A percentile compares a stretch with the other conserved stretches of the same genome.
Evolutionary conservation across 2,113 vertebrate genomes (phyloP).

Genomic region (Xyliphius kryptos): DNA sequence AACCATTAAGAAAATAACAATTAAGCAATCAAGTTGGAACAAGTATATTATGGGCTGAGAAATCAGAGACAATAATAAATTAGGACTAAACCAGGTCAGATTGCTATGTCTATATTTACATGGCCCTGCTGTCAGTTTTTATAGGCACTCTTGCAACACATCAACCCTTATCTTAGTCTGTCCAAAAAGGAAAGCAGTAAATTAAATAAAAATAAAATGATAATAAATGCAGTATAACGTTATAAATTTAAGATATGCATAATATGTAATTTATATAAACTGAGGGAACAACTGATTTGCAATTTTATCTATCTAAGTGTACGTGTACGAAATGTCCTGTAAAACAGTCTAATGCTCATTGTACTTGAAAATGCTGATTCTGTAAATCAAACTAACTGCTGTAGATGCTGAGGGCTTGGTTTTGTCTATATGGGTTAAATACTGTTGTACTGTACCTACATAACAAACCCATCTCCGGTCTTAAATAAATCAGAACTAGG

Average conservation of each 20-base stretch:
- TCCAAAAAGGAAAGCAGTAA: not conserved
- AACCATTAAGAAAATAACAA: not conserved
- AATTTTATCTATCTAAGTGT: too few relatives aligned
- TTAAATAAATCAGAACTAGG: not conserved
- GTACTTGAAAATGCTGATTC: not conserved
- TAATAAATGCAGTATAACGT: not conserved
- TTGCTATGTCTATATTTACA: not conserved
- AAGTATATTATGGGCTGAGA: not conserved
- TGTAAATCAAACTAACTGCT: not conserved
- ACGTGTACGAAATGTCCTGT: too few relatives aligned
- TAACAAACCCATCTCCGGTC: not conserved
- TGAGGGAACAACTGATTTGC: too few relatives aligned
- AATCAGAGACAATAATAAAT: not conserved
- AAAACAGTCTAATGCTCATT: too few relatives aligned
- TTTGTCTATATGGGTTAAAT: not conserved
- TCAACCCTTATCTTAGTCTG: not conserved
- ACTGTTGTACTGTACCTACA: not conserved
- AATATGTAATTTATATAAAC: too few relatives aligned
- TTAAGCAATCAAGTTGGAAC: not conserved
- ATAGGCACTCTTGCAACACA: not conserved
- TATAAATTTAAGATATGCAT: too few relatives aligned
- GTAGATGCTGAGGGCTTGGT: not conserved
- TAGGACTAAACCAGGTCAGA: not conserved
- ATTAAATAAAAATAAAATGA: not conserved
- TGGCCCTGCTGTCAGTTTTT: conserved; percentile 10